A percentile compares a stretch with the other conserved stretches of the same genome.
These are phyloP conservation scores for Neomorphus geoffroyi DNA, from an alignment of 2,797 vertebrate genomes.

Conservation along the genomic window DNA sequence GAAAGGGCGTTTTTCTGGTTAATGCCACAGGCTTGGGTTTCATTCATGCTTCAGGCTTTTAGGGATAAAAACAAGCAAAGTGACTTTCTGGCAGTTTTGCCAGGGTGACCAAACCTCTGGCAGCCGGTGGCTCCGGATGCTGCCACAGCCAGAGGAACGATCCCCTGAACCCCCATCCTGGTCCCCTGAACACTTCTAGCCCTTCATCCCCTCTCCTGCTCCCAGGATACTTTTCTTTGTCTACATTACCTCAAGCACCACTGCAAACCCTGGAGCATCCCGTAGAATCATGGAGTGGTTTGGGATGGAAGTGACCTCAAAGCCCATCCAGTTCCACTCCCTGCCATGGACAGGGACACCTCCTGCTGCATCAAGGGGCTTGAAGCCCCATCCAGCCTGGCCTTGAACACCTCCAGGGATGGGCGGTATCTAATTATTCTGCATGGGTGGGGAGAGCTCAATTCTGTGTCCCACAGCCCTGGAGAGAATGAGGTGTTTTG, in stretches of 20 bases:
- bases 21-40: background rate
- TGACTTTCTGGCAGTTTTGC: background rate
- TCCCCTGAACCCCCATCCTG: too few relatives aligned
- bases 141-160: rapidly evolving
- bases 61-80: background rate
- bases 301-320: too few relatives aligned
- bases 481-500: background rate
- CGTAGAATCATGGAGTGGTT: background rate
- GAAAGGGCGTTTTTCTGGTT: background rate
- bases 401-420: too few relatives aligned
- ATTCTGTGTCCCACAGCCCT: background rate
- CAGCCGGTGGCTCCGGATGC: background rate
- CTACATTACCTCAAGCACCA: background rate
- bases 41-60: background rate
- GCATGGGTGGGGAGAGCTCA: background rate
- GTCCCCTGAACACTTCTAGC: background rate
- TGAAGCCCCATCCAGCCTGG: too few relatives aligned
- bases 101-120: background rate
- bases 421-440: background rate
- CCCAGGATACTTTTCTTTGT: background rate
- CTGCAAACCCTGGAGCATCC: background rate
- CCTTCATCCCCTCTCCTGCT: too few relatives aligned
- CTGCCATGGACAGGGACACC: too few relatives aligned
- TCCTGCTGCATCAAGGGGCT: too few relatives aligned
- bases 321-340: too few relatives aligned